Percentiles rank a stretch among this genome's conserved stretches.
phyloP scores from a whole-genome alignment of 2,888 invertebrate genomes.

The Vesta saturnalis region DNA sequence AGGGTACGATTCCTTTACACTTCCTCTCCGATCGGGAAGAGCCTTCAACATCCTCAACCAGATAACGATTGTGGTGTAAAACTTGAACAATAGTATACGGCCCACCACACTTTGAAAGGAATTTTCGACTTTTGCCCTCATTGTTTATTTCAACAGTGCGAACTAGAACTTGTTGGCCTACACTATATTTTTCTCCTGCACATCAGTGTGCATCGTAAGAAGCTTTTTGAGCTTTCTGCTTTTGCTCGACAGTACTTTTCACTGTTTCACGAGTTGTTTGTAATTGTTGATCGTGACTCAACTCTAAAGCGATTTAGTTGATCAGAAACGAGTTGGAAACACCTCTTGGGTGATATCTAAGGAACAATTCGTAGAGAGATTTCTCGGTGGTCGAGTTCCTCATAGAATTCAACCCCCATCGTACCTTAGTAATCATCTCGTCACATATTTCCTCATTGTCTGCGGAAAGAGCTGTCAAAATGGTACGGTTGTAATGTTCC shows the following conservation, averaged over 20 bases:
- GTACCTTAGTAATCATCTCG: not conserved
- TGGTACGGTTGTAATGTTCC: conserved; percentile 11
- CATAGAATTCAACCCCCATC: conserved; percentile 13
- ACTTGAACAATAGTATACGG: too few species aligned
- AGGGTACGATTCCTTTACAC: not conserved
- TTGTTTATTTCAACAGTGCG: not conserved
- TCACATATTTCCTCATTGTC: conserved; percentile 8
- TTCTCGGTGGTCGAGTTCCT: not conserved
- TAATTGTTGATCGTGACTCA: not conserved
- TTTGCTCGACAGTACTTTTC: not conserved
- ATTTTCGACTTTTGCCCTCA: conserved; percentile 11
- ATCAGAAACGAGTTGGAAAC: not conserved
- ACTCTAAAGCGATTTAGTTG: not conserved
- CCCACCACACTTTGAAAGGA: conserved; percentile 12
- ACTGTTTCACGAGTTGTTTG: not conserved
- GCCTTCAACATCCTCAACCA: not conserved
- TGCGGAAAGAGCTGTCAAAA: not conserved
- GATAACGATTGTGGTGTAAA: not conserved
- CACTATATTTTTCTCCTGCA: not conserved
- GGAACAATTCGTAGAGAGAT: not conserved
- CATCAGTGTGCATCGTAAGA: not conserved
- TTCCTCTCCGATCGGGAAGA: not conserved
- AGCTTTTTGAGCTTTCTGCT: not conserved
- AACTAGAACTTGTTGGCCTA: conserved; percentile 5
- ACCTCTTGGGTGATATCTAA: not conserved